Base-by-base conservation (phyloP, 2,797 vertebrate genomes). In the Momotus momota region DNA sequence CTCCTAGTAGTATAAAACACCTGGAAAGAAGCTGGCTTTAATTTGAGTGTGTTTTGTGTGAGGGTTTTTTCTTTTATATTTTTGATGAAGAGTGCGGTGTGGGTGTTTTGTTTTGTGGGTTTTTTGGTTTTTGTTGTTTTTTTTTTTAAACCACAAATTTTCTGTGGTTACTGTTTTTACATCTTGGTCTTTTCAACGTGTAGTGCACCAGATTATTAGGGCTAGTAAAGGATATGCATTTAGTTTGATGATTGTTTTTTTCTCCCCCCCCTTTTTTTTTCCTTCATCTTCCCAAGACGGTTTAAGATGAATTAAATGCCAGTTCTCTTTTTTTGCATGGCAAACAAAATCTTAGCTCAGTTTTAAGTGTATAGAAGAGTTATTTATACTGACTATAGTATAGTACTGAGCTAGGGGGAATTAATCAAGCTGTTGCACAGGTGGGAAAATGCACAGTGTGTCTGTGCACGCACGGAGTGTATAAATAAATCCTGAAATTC, bases 81-180 rank as follows among this genome's bases (percentile, higher is more conserved):
- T 64, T 81, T 20, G 8, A 35, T 17, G 25, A 18, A 57, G 22
- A 8, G 21, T 33, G 11, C 25, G 9, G 7, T 45, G 21, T 40
- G 31, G 14, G 35, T 35, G 35, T 35, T 13, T 57, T 43, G 38
- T 20, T 15, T 29, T 11, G 14, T 57, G 7, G 3, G 26, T 33
- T 31, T 35, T 60, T 48, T 10, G 35, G 38, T 14, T 13, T 4
- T 0, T 4, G 7, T 0, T 19, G n/a, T 18, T 10, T 41, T 61
- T 2, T 22, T 29, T n/a, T 46, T 4, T 45, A 74, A 35, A 35
- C 35, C 22, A 8, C 3, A 2, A 23, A 15, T 35, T 85, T 85
- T 54, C 21, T 70, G 14, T 70, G 49, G 35, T 21, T 79, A 13
- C 38, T 79, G n/a, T 65, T 88, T 61, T 25, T 3, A 0, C 29